Percentiles rank a stretch among this genome's conserved stretches.
These are phyloP conservation scores for Ianthella basta DNA, from an alignment of 37 sponge, comb jelly and placozoan genomes.

Conservation along the genomic window DNA sequence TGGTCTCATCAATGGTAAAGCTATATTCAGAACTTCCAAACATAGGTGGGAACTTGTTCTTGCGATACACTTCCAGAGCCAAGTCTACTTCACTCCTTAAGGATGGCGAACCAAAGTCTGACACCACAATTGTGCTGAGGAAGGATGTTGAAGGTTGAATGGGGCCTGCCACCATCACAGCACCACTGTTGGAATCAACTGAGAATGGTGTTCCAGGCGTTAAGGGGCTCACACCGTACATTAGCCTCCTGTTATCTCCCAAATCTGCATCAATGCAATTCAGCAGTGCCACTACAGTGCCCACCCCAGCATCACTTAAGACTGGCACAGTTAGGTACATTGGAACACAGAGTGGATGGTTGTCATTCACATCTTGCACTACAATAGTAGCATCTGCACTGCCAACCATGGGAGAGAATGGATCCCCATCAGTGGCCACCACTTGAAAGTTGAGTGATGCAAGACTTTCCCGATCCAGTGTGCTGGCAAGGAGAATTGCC, in stretches of 20 bases:
- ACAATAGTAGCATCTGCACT: constrained; percentile 16
- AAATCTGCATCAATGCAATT: not conserved
- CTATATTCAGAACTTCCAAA: constrained; percentile 16
- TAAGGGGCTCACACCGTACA: not conserved
- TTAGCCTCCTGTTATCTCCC: not conserved
- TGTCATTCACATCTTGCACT: constrained; percentile 72
- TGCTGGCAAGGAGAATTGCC: constrained; percentile 24
- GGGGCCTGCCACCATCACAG: not conserved
- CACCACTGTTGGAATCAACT: not conserved
- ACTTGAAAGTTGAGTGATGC: constrained; percentile 33
- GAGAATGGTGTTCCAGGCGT: not conserved
- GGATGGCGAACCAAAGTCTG: constrained; percentile 27
- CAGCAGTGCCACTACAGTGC: constrained; percentile 1
- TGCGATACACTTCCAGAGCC: constrained; percentile 37
- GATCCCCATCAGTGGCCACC: constrained; percentile 61
- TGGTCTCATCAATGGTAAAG: constrained; percentile 52
- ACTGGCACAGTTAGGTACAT: constrained; percentile 4
- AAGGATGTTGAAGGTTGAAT: constrained; percentile 36
- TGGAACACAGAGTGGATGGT: constrained; percentile 29
- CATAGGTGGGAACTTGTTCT: constrained; percentile 24
- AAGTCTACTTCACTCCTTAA: constrained; percentile 19
- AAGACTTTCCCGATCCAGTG: constrained; percentile 47
- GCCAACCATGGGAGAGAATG: constrained; percentile 37
- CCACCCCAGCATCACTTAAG: not conserved
- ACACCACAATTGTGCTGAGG: constrained; percentile 44